A percentile compares a stretch with the other conserved stretches of the same genome.
Conservation (phyloP, 1,140 invertebrate genomes). For the Araneus ventricosus region DNA sequence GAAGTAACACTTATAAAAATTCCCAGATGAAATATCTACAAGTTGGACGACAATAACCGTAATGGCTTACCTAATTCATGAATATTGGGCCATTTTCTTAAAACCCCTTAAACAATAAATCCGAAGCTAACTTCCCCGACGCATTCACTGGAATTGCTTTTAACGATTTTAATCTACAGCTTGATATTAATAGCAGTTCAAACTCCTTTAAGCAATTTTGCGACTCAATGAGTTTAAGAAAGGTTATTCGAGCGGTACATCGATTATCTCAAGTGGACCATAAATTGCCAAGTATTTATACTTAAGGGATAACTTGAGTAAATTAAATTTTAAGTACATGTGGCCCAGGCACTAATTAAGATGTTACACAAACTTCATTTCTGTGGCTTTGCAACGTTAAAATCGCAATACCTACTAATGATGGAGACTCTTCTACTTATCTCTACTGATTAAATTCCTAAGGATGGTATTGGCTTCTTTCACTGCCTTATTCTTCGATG, state of each 20-base stretch:
- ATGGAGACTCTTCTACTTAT: not conserved
- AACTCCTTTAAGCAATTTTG: slow-evolving; percentile 63
- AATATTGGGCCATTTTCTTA: not conserved
- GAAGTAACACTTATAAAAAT: not conserved
- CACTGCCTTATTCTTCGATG: no score
- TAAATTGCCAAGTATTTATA: slow-evolving; percentile 48
- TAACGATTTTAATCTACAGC: slow-evolving; percentile 52
- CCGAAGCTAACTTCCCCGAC: not conserved
- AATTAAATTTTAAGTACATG: slow-evolving; percentile 53
- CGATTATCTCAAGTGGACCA: slow-evolving; percentile 56
- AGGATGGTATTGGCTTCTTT: not conserved
- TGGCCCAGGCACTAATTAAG: slow-evolving; percentile 26
- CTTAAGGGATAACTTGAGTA: slow-evolving; percentile 14
- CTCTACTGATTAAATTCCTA: not conserved
- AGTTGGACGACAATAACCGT: not conserved
- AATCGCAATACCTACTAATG: slow-evolving; percentile 6
- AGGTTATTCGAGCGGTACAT: slow-evolving; percentile 51
- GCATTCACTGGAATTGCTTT: slow-evolving; percentile 28
- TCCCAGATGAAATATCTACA: not conserved
- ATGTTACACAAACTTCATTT: not conserved
- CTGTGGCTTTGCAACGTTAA: not conserved
- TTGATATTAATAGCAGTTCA: slow-evolving; percentile 61
- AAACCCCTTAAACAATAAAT: slow-evolving; percentile 46
- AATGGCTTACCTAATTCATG: slow-evolving; percentile 6
- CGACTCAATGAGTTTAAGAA: slow-evolving; percentile 51